A percentile compares a stretch with the other conserved stretches of the same genome.
phyloP scores from a whole-genome alignment of 2,113 vertebrate genomes.

The Galbula dea region DNA sequence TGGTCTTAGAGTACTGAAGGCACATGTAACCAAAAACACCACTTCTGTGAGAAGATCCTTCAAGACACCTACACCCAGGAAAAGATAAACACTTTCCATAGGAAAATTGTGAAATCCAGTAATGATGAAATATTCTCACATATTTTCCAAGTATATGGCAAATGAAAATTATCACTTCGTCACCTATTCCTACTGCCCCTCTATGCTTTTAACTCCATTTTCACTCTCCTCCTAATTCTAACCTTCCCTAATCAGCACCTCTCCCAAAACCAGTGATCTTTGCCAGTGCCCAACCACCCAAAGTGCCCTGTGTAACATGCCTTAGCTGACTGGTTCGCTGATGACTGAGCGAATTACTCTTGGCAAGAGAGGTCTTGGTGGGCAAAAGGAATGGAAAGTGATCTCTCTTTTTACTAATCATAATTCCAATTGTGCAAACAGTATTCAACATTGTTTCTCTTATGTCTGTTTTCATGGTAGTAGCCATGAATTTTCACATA shows the following conservation, averaged over 20 bases:
- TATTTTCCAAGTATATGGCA: neutral
- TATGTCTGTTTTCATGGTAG: neutral
- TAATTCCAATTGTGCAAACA: slow-evolving; percentile 1
- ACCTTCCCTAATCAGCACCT: neutral
- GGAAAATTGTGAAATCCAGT: neutral
- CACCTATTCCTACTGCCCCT: neutral
- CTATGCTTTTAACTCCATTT: neutral
- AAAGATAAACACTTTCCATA: neutral
- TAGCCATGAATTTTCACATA: neutral
- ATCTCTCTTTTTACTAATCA: neutral
- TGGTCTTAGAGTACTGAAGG: neutral
- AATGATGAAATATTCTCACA: neutral
- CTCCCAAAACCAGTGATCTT: neutral
- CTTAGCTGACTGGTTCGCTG: neutral
- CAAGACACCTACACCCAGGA: neutral
- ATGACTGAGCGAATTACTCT: neutral
- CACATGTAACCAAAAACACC: neutral
- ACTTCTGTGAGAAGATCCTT: neutral
- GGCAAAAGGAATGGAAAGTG: slow-evolving; percentile 24
- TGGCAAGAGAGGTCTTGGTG: neutral
- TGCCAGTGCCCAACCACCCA: neutral
- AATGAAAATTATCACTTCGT: neutral
- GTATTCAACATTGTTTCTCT: neutral
- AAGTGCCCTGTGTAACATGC: neutral
- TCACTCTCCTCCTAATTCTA: neutral